phyloP scores from a whole-genome alignment of 2,113 vertebrate genomes.

The Nesospiza acunhae region DNA sequence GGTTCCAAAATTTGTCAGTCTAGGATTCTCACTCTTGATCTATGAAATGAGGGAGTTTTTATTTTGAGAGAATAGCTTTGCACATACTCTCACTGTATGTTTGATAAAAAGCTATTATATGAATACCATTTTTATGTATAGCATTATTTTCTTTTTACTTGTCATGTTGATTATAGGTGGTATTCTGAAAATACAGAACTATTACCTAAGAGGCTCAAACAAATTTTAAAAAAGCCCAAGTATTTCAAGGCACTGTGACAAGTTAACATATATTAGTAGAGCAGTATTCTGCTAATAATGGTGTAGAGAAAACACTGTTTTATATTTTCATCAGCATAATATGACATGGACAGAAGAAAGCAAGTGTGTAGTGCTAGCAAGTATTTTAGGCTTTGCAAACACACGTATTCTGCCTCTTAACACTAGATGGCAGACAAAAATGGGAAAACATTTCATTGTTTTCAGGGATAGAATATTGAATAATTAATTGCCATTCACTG shows the following conservation, averaged over 20 bases:
- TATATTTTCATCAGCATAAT: background rate
- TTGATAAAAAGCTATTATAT: background rate
- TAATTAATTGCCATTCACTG: background rate
- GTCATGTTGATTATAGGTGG: background rate
- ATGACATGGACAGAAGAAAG: background rate
- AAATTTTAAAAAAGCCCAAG: fast-evolving
- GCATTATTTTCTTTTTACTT: background rate
- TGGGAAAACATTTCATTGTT: constrained; percentile 23
- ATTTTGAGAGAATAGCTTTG: background rate
- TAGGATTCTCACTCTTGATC: background rate
- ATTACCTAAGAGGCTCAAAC: background rate
- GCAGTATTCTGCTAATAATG: background rate
- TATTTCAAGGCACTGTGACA: background rate
- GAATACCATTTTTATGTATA: background rate
- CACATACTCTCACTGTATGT: background rate
- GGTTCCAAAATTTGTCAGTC: background rate
- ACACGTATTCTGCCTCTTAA: constrained; percentile 4
- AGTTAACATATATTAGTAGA: background rate
- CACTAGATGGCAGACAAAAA: constrained; percentile 71
- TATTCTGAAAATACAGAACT: background rate
- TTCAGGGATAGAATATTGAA: background rate
- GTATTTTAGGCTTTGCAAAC: background rate
- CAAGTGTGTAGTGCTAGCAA: background rate
- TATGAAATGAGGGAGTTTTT: background rate
- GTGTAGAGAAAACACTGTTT: background rate